phyloP scores from a whole-genome alignment of 2,797 vertebrate species.

The Jordanella pulchra region DNA sequence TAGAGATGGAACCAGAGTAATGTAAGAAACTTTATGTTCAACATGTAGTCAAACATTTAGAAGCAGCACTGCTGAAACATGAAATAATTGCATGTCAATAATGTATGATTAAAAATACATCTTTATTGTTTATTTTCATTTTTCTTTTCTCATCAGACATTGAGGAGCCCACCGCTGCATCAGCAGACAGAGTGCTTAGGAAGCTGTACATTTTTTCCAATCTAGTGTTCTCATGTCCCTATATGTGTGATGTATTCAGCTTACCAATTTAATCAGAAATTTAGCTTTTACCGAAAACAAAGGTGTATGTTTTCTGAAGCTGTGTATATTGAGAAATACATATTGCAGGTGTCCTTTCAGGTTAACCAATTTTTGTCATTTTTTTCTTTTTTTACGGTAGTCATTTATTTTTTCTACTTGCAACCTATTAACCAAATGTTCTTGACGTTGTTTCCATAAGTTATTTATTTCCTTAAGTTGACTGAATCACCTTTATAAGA shows the following conservation, averaged over 20 bases:
- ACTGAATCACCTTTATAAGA: slow-evolving; percentile 52
- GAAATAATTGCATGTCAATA: slow-evolving; percentile 2
- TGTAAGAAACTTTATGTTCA: slow-evolving; percentile 45
- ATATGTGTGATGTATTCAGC: slow-evolving; percentile 52
- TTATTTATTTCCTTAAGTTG: slow-evolving; percentile 73
- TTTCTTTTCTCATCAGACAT: slow-evolving; percentile 32
- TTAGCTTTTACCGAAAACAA: slow-evolving; percentile 55
- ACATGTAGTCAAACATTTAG: slow-evolving; percentile 14
- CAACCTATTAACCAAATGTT: slow-evolving; percentile 51
- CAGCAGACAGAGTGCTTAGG: slow-evolving; percentile 39
- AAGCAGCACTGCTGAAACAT: slow-evolving; percentile 1
- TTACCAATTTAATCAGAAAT: slow-evolving; percentile 58
- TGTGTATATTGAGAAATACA: slow-evolving; percentile 68
- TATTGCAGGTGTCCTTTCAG: slow-evolving; percentile 59
- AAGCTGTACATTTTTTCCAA: slow-evolving; percentile 55
- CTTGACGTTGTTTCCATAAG: slow-evolving; percentile 53
- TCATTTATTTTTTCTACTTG: slow-evolving; percentile 55
- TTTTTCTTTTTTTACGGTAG: slow-evolving; percentile 60
- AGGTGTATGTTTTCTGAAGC: slow-evolving; percentile 50
- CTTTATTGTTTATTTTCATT: slow-evolving; percentile 9
- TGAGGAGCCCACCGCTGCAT: slow-evolving; percentile 28
- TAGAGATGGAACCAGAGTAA: slow-evolving; percentile 61
- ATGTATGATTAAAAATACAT: slow-evolving; percentile 2
- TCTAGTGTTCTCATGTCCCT: slow-evolving; percentile 35
- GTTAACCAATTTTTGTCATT: slow-evolving; percentile 50